A percentile compares a stretch with the other conserved stretches of the same genome.
Conservation (phyloP, 2,797 vertebrate species). For the Austrolebias charrua region DNA sequence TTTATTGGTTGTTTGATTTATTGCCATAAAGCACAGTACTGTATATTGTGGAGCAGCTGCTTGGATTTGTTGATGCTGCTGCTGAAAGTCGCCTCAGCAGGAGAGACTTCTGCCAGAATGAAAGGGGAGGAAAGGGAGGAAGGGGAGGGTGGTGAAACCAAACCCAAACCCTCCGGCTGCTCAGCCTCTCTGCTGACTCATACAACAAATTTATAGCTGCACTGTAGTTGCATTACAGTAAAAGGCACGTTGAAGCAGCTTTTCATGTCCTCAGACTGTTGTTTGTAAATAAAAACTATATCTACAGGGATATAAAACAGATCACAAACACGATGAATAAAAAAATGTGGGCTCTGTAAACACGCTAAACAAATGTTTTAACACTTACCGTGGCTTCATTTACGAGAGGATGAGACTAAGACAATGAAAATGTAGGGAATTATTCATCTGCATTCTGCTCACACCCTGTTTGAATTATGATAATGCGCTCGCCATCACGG, state of each 20-base stretch:
- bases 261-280: background rate
- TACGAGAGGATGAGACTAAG: conserved; percentile 30
- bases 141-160: no score
- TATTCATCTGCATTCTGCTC: conserved; percentile 33
- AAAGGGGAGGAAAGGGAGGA: background rate
- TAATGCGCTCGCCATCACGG: conserved; percentile 27
- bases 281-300: conserved; percentile 29
- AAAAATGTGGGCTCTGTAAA: conserved; percentile 25
- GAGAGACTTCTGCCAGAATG: conserved; percentile 21
- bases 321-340: conserved; percentile 19
- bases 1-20: background rate
- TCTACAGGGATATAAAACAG: conserved; percentile 24
- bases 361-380: conserved; percentile 22
- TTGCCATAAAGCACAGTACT: conserved; percentile 3
- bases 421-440: conserved; percentile 19
- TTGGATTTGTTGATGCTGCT: conserved; percentile 29
- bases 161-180: conserved; percentile 15
- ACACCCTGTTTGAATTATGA: conserved; percentile 39
- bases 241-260: background rate
- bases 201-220: conserved; percentile 13
- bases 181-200: conserved; percentile 18
- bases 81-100: conserved; percentile 19
- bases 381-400: conserved; percentile 22
- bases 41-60: conserved; percentile 15
- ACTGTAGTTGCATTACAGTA: conserved; percentile 13